Evolutionary conservation across 2,113 vertebrate genomes (phyloP).

Genomic region (Orthonyx spaldingii): DNA sequence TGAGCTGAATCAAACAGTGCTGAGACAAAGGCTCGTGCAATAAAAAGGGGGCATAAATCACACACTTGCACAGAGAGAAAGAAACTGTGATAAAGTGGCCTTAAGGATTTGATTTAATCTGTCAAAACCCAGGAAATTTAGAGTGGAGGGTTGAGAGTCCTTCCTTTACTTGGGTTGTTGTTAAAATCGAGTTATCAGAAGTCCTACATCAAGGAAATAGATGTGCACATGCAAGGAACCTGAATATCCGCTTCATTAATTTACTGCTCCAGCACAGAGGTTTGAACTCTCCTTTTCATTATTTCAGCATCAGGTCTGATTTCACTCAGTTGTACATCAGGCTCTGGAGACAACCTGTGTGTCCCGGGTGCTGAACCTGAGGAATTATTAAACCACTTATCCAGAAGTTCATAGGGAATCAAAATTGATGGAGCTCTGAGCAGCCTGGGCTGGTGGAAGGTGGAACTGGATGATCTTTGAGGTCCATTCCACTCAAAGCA

Average conservation of each 20-base stretch:
- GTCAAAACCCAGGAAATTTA: not conserved
- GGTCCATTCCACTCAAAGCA: not conserved
- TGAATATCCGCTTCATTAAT: not conserved
- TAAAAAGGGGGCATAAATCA: slow-evolving; percentile 38
- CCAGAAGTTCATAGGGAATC: not conserved
- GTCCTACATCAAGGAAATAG: not conserved
- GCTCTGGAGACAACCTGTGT: not conserved
- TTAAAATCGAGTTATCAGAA: not conserved
- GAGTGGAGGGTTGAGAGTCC: not conserved
- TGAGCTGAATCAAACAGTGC: not conserved
- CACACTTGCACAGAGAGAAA: not conserved
- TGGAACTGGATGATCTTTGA: rapidly evolving
- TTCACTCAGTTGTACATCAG: not conserved
- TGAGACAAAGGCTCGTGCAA: slow-evolving; percentile 21
- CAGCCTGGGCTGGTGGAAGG: not conserved
- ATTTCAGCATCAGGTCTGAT: not conserved
- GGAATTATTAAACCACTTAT: not conserved
- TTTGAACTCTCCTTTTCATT: not conserved
- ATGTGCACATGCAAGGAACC: not conserved
- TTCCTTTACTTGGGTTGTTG: not conserved
- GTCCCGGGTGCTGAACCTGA: not conserved
- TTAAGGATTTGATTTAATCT: slow-evolving; percentile 45
- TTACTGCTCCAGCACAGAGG: not conserved
- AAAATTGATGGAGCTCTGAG: not conserved
- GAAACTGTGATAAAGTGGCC: not conserved